Evolutionary conservation across 2,113 vertebrate genomes (phyloP).

Genomic region (Calidris pugnax): DNA sequence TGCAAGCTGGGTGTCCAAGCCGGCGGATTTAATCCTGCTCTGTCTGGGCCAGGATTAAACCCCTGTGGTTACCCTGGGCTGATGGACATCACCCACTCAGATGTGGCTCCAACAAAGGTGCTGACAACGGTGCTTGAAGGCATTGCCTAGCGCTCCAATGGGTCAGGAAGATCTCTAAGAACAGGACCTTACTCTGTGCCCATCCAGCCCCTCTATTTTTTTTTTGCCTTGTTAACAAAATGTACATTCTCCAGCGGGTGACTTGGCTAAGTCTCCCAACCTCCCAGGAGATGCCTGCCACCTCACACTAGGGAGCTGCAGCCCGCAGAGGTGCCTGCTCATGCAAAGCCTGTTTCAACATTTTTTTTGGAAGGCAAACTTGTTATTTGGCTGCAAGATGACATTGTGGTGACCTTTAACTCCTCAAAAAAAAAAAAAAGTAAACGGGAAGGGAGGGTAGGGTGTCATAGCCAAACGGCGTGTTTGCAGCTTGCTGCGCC

Average conservation of each 20-base stretch:
- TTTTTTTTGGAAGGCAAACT: not conserved
- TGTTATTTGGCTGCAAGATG: conserved; percentile 3
- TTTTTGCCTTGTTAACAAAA: not conserved
- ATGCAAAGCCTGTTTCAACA: not conserved
- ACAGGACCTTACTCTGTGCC: not conserved
- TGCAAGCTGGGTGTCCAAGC: not conserved
- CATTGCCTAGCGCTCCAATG: accelerated
- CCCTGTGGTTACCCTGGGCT: not conserved
- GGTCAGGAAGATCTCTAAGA: not conserved
- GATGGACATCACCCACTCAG: not conserved
- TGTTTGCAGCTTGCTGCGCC: not conserved
- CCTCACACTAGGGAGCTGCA: not conserved
- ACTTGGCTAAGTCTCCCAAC: not conserved
- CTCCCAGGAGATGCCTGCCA: accelerated
- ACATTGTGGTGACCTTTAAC: conserved; percentile 4
- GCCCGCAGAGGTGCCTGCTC: not conserved
- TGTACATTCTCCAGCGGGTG: accelerated
- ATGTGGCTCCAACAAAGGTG: not conserved
- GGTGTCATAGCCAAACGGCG: not conserved
- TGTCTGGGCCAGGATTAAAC: not conserved
- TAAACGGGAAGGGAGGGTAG: not conserved
- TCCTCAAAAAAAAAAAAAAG: not conserved
- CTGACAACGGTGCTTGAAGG: not conserved
- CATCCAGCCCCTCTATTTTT: accelerated
- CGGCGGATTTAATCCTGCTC: not conserved